Evolutionary conservation across 2,888 invertebrate species (phyloP).

Genomic region (Eupithecia abbreviata): DNA sequence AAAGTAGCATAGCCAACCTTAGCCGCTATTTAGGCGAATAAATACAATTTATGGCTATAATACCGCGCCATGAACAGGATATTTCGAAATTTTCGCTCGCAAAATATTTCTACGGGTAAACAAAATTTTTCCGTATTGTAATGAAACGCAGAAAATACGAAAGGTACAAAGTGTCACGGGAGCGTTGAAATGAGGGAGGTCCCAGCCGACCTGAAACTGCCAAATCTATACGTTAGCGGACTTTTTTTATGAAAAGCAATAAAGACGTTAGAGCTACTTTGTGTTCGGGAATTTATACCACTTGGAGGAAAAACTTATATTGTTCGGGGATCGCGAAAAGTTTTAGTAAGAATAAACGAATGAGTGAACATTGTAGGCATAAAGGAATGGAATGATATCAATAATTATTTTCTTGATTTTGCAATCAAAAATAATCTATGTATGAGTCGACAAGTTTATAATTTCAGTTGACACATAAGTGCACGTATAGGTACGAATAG

Average conservation of each 20-base stretch:
- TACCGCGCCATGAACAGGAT: slow-evolving; percentile 29
- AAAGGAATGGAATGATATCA: too few relatives aligned
- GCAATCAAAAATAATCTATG: too few relatives aligned
- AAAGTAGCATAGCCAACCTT: slow-evolving; percentile 1
- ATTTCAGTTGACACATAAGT: too few relatives aligned
- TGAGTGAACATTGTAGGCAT: neutral
- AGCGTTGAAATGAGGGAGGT: slow-evolving; percentile 55
- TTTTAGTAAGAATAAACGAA: slow-evolving; percentile 67
- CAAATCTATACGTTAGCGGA: slow-evolving; percentile 72
- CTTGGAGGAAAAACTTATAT: slow-evolving; percentile 82
- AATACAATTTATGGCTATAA: slow-evolving; percentile 32
- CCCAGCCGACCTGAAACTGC: slow-evolving; percentile 65
- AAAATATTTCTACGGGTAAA: slow-evolving; percentile 30
- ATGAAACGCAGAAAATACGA: slow-evolving; percentile 46
- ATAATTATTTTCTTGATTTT: too few relatives aligned
- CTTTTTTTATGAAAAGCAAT: slow-evolving; percentile 81
- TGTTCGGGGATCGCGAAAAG: slow-evolving; percentile 79
- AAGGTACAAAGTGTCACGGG: slow-evolving; percentile 57
- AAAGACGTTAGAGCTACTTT: slow-evolving; percentile 83
- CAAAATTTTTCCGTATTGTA: slow-evolving; percentile 34
- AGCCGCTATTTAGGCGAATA: slow-evolving; percentile 20
- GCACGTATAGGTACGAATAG: too few relatives aligned
- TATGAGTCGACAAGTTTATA: too few relatives aligned
- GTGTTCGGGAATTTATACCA: slow-evolving; percentile 82
- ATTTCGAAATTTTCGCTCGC: slow-evolving; percentile 27